phyloP scores from a whole-genome alignment of 1,140 invertebrate genomes.

The Adelges cooleyi region DNA sequence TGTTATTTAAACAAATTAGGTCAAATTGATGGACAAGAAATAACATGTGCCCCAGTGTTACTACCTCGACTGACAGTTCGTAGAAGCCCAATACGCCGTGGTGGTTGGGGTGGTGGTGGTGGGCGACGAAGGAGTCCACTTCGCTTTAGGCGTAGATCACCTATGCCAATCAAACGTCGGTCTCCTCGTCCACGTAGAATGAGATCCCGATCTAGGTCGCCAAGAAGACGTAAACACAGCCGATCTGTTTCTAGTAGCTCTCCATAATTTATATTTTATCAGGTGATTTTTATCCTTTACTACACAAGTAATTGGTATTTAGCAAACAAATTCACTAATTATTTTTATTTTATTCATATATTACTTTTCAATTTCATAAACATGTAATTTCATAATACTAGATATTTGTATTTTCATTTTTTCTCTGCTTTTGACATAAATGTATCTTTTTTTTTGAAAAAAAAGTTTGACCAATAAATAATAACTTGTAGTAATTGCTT shows the following conservation, averaged over 20 bases:
- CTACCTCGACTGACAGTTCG: constrained; percentile 54
- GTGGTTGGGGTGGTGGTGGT: background rate
- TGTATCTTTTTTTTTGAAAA: too few species aligned
- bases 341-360: too few species aligned
- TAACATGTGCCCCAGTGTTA: constrained; percentile 81
- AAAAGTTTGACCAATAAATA: too few species aligned
- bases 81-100: constrained; percentile 47
- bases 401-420: too few species aligned
- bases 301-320: too few species aligned
- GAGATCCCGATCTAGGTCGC: constrained; percentile 45
- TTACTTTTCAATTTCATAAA: too few species aligned
- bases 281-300: too few species aligned
- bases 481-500: too few species aligned
- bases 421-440: too few species aligned
- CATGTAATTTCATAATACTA: too few species aligned
- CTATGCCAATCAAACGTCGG: constrained; percentile 16
- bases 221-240: constrained; percentile 59
- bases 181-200: constrained; percentile 40
- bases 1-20: constrained; percentile 39
- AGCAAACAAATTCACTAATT: too few species aligned
- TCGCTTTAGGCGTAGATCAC: constrained; percentile 24
- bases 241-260: constrained; percentile 68
- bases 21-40: constrained; percentile 83
- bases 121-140: constrained; percentile 13
- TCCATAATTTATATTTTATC: constrained; percentile 43